Percentiles rank a stretch among this genome's conserved stretches.
These are phyloP conservation scores for Cheilosia vulpina DNA, from an alignment of 2,888 invertebrate species.

Conservation along the genomic window DNA sequence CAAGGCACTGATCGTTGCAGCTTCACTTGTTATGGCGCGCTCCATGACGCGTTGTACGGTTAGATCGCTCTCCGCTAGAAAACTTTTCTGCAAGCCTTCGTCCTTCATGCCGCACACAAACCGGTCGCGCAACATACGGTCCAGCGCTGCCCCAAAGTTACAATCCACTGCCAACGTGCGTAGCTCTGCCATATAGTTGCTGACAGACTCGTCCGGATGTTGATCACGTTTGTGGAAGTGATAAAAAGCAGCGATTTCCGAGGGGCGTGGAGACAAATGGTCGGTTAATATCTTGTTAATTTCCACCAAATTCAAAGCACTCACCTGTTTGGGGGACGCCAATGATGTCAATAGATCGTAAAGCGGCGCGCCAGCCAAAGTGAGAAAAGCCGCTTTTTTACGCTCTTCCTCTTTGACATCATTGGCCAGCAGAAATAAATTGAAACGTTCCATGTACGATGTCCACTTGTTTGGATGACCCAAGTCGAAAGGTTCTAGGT, in stretches of 20 bases:
- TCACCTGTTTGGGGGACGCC: constrained; percentile 61
- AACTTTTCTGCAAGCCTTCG: constrained; percentile 43
- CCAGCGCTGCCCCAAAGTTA: too few species aligned
- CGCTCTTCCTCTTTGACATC: constrained; percentile 40
- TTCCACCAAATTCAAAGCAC: constrained; percentile 52
- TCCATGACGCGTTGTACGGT: constrained; percentile 55
- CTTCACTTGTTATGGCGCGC: constrained; percentile 41
- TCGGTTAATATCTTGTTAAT: constrained; percentile 53
- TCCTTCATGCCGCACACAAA: too few species aligned
- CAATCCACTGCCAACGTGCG: too few species aligned
- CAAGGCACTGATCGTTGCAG: constrained; percentile 30
- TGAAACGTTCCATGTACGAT: too few species aligned
- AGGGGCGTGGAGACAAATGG: constrained; percentile 27
- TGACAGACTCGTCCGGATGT: constrained; percentile 28
- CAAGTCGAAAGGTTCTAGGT: constrained; percentile 54
- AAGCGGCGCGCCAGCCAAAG: constrained; percentile 50
- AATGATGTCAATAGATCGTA: constrained; percentile 73
- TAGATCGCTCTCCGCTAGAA: constrained; percentile 48
- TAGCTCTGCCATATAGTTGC: too few species aligned
- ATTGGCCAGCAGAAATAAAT: constrained; percentile 37
- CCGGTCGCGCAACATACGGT: too few species aligned
- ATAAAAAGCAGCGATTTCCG: constrained; percentile 35
- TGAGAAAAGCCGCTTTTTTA: constrained; percentile 55
- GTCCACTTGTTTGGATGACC: too few species aligned
- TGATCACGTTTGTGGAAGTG: constrained; percentile 40